phyloP scores from a whole-genome alignment of 2,113 vertebrate genomes.

The Sylvietta virens region DNA sequence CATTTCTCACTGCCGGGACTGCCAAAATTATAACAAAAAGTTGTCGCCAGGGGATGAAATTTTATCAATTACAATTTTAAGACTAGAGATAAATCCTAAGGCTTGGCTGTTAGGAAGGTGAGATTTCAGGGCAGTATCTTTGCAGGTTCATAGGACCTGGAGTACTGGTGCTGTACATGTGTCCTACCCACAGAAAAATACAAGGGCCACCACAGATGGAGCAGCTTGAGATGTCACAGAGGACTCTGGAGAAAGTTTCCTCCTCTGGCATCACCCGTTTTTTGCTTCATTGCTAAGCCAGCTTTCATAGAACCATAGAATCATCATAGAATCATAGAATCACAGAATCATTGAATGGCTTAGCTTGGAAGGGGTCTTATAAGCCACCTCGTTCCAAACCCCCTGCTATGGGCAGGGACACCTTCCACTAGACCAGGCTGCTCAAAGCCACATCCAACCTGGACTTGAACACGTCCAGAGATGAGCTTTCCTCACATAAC shows the following conservation, averaged over 20 bases:
- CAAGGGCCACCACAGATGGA: neutral
- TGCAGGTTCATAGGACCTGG: neutral
- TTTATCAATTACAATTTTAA: neutral
- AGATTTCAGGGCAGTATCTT: neutral
- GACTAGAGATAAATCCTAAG: neutral
- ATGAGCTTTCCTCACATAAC: neutral
- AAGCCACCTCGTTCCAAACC: accelerated
- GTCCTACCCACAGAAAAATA: neutral
- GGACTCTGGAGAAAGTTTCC: neutral
- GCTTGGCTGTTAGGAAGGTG: neutral
- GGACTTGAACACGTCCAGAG: neutral
- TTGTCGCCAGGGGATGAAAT: neutral
- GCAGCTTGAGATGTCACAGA: neutral
- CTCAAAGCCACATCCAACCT: neutral
- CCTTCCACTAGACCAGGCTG: neutral
- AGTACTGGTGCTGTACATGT: neutral
- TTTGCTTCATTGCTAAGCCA: neutral
- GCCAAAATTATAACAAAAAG: neutral
- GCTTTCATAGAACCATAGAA: neutral
- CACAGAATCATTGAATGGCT: neutral
- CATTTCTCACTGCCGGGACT: neutral
- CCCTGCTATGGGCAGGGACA: neutral
- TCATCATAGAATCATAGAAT: neutral
- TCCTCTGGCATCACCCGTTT: neutral
- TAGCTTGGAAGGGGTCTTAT: neutral